Evolutionary conservation across 2,888 invertebrate genomes (phyloP).

Genomic region (Drosophila trichaetosa): DNA sequence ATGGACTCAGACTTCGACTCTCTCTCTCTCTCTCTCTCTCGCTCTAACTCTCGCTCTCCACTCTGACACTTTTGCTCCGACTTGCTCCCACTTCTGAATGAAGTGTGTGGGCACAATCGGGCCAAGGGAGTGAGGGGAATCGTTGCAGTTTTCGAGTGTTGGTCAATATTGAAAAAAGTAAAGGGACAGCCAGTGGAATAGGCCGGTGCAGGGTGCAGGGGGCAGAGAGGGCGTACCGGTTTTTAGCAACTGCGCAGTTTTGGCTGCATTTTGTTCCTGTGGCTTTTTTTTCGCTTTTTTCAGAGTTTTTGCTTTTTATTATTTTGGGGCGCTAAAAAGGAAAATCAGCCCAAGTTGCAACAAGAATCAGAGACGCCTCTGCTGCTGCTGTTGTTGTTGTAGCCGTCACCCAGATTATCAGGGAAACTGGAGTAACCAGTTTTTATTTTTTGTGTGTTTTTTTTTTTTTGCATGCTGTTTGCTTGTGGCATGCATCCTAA

Average conservation of each 20-base stretch:
- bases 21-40: background rate
- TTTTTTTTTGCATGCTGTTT: conserved; percentile 6
- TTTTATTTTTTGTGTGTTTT: conserved; percentile 52
- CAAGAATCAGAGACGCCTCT: conserved; percentile 55
- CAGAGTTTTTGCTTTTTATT: conserved; percentile 18
- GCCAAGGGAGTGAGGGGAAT: background rate
- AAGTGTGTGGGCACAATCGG: conserved; percentile 7
- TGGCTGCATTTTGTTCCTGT: conserved; percentile 32
- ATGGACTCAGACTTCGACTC: background rate
- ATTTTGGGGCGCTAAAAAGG: conserved; percentile 72
- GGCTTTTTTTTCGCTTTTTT: conserved; percentile 13
- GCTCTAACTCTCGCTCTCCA: background rate
- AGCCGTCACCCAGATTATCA: conserved; percentile 84
- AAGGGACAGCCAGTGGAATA: conserved; percentile 31
- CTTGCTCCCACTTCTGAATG: conserved; percentile 47
- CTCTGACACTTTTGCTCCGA: background rate
- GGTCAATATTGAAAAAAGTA: conserved; percentile 50
- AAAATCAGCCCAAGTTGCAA: conserved; percentile 64
- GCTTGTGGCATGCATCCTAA: conserved; percentile 78
- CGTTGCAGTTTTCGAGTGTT: conserved; percentile 44
- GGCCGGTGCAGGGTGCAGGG: background rate
- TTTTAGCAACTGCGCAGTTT: conserved; percentile 63
- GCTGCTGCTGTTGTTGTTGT: conserved; percentile 45
- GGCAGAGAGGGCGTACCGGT: conserved; percentile 26
- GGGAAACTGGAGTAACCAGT: conserved; percentile 84